Conservation (phyloP, 2,797 vertebrate species). For the Anguilla marmorata region DNA sequence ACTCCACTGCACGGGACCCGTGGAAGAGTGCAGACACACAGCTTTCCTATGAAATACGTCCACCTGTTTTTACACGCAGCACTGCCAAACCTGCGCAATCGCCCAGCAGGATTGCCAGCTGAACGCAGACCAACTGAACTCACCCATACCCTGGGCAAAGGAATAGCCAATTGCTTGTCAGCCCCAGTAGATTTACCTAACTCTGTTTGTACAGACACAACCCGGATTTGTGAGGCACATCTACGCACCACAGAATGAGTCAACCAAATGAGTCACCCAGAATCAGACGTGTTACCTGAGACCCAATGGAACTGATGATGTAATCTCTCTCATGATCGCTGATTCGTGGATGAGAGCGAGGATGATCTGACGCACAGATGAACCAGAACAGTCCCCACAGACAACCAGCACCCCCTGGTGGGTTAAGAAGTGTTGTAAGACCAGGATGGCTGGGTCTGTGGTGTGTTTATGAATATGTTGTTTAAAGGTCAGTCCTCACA, state of each 20-base stretch:
- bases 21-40: no score
- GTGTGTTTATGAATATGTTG: background rate
- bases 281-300: constrained; percentile 66
- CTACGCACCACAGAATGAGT: background rate
- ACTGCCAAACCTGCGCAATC: background rate
- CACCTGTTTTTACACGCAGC: background rate
- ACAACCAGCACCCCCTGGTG: constrained; percentile 74
- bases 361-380: constrained; percentile 72
- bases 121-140: background rate
- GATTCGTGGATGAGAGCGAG: constrained; percentile 76
- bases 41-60: background rate
- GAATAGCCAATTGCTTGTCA: no score
- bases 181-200: no score
- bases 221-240: no score
- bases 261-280: background rate
- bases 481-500: background rate
- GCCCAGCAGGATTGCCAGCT: background rate
- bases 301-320: constrained; percentile 69
- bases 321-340: constrained; percentile 73
- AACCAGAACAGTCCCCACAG: constrained; percentile 81
- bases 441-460: background rate
- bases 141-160: no score
- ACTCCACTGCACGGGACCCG: background rate
- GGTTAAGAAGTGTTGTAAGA: constrained; percentile 15
- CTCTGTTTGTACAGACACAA: no score